A percentile compares a stretch with the other conserved stretches of the same genome.
Evolutionary conservation across 2,113 vertebrate genomes (phyloP).

Genomic region (Chrysochloris asiatica): DNA sequence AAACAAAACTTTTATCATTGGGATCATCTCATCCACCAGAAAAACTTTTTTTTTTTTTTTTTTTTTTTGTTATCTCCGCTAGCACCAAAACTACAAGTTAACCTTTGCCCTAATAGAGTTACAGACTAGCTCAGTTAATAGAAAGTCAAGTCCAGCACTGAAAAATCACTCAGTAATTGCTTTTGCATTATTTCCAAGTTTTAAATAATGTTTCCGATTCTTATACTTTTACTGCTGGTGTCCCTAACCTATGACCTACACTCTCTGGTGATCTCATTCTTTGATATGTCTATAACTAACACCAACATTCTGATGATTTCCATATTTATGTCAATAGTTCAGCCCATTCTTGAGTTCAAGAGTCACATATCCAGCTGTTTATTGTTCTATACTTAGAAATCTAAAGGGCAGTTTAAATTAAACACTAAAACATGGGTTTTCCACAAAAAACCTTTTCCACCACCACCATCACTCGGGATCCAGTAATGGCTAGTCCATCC

Average conservation of each 20-base stretch:
- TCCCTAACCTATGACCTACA: not conserved
- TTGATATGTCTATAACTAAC: not conserved
- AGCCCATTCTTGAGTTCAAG: not conserved
- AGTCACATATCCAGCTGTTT: not conserved
- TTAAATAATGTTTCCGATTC: not conserved
- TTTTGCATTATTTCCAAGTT: not conserved
- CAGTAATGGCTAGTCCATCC: not conserved
- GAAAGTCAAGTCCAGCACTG: not conserved
- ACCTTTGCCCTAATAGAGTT: not conserved
- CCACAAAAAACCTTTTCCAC: not conserved
- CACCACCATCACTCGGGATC: not conserved
- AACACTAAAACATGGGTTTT: not conserved
- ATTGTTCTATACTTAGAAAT: not conserved
- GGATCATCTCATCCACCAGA: not conserved
- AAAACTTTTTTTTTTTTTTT: not conserved
- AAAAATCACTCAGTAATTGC: not conserved
- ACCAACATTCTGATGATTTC: not conserved
- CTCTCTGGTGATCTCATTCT: not conserved
- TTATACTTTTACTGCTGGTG: not conserved
- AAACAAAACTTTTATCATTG: not conserved
- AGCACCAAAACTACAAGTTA: not conserved
- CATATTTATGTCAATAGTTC: not conserved
- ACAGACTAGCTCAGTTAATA: not conserved
- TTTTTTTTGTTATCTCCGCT: no score
- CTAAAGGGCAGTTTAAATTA: not conserved